Evolutionary conservation across 1,140 invertebrate species (phyloP).

Genomic region (Dendrolimus kikuchii): DNA sequence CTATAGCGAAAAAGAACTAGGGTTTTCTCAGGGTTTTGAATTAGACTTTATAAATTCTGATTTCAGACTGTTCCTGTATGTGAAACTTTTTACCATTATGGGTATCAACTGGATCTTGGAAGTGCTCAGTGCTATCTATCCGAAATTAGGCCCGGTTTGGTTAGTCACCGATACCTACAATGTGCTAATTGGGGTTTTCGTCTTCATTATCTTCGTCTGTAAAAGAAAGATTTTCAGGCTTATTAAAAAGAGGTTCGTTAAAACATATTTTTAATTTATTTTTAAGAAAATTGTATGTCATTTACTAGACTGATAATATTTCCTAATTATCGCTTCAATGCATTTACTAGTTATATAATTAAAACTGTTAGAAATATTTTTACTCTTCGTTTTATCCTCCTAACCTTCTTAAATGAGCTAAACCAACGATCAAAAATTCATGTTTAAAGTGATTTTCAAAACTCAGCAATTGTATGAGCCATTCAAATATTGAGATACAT

Average conservation of each 20-base stretch:
- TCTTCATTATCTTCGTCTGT: constrained; percentile 71
- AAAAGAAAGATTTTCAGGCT: constrained; percentile 62
- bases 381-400: too few species aligned
- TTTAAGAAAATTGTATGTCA: not conserved
- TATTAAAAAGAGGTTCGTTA: constrained; percentile 56
- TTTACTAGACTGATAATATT: not conserved
- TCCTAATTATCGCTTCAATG: not conserved
- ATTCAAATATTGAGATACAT: too few species aligned
- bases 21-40: not conserved
- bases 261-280: constrained; percentile 1
- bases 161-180: constrained; percentile 50
- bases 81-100: constrained; percentile 60
- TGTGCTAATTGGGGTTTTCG: constrained; percentile 57
- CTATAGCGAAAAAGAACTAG: too few species aligned
- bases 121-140: constrained; percentile 46
- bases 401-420: too few species aligned
- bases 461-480: too few species aligned
- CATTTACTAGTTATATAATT: not conserved
- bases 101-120: constrained; percentile 60
- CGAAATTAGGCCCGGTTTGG: constrained; percentile 29
- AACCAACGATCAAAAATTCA: too few species aligned
- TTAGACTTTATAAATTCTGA: not conserved
- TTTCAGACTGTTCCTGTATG: constrained; percentile 49
- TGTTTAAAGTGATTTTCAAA: too few species aligned
- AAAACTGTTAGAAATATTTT: not conserved